Evolutionary conservation across 2,888 invertebrate genomes (phyloP), one percentile per base, ranked within the genome.

Genomic region (Acronicta alni): DNA sequence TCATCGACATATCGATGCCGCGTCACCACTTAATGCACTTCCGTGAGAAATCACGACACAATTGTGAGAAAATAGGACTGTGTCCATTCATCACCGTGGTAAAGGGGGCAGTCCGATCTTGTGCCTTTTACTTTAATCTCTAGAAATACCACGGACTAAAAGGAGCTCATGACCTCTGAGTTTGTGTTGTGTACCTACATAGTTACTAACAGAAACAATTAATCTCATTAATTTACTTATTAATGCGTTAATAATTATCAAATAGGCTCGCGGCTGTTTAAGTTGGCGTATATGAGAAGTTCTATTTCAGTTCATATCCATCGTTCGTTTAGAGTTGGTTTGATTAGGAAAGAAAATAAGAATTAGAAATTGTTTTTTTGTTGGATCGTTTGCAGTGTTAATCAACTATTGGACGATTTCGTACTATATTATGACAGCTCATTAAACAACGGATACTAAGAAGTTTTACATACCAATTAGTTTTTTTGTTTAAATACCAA

Each of bases 31-130:
- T 76, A 79, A 82, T 77, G 79, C 75, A 76, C 71, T 80, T 80
- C 80, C 81, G 79, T 83, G 82, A 77, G 83, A 82, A 80, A 64
- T 61, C 48, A 62, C 59, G 64, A 52, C 59, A 80, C 77, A 78
- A 84, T 81, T 65, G 75, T 80, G 76, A 53, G 72, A 79, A 79
- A 55, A 66, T 69, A 37, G 74, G 56, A 44, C 56, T 56, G 26
- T 51, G 46, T 66, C 52, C 72, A 67, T 68, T 71, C 48, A 68
- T 57, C 42, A 53, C 39, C 18, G 51, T 16, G 32, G 47, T 45
- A 66, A 38, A 55, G 66, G 8, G 58, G 66, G 35, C 71, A 70
- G 17, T 30, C 9, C 18, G 8, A 10, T 63, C 41, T 48, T 7
- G 16, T 26, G 43, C 0, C 10, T 71, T 71, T 58, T 66, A 35